Evolutionary conservation across 2,797 vertebrate genomes (phyloP).

Genomic region (Discoglossus pictus): DNA sequence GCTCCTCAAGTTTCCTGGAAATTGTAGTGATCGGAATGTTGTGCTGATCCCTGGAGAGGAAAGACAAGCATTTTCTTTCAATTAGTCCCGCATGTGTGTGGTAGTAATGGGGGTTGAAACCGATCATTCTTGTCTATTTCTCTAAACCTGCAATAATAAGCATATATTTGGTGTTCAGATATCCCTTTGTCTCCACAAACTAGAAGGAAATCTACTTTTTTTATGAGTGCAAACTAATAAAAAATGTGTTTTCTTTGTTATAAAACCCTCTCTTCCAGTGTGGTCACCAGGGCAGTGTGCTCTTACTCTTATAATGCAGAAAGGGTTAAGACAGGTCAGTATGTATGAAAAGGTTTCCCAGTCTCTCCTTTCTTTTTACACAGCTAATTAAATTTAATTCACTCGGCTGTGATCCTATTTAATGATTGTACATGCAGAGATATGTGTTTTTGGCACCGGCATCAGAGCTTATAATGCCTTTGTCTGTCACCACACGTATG

Average conservation of each 20-base stretch:
- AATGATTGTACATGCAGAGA: constrained; percentile 11
- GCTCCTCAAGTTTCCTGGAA: constrained; percentile 5
- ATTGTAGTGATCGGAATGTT: neutral
- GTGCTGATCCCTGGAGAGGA: constrained; percentile 2
- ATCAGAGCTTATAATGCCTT: constrained; percentile 16
- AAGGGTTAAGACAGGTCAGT: neutral
- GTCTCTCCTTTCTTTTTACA: neutral
- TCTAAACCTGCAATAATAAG: neutral
- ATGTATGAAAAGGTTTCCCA: neutral
- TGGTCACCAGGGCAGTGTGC: no score
- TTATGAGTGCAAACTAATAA: no score
- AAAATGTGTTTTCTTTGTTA: neutral
- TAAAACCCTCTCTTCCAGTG: no score
- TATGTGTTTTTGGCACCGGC: constrained; percentile 16
- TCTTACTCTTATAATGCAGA: neutral
- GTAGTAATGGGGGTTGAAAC: constrained; percentile 1
- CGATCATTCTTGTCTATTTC: neutral
- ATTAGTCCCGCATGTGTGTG: constrained; percentile 3
- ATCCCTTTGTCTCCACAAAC: neutral
- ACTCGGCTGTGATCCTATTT: neutral
- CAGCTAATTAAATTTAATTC: neutral
- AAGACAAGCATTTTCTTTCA: constrained; percentile 15
- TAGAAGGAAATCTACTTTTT: no score
- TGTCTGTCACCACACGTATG: constrained; percentile 24
- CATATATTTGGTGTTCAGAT: neutral